Base-by-base conservation (phyloP, 2,797 vertebrate species). In the Myripristis murdjan region DNA sequence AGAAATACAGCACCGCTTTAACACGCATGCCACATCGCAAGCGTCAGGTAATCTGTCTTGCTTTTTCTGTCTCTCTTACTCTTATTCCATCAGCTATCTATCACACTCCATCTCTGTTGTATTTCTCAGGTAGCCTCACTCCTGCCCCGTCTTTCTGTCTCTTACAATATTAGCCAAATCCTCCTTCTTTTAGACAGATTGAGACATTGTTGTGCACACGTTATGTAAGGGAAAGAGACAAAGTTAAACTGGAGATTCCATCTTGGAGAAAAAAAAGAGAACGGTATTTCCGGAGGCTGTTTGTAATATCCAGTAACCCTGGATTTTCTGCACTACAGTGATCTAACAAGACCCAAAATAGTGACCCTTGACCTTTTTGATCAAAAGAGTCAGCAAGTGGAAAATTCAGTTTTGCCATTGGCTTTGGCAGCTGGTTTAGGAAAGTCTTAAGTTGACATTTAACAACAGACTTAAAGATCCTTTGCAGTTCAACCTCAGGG, bases 11-110 rank as follows among this genome's bases (percentile, higher is more conserved):
- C 71, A 89, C 89, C 67, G 47, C 88, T 93, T 89, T 92, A 90
- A 91, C 94, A 90, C 88, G 90, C 85, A 94, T 95, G 91, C 93
- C 90, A 82, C 87, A 14, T 86, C 88, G 66, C 77, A 85, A 89
- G 57, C 80, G 85, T 76, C 92, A 95, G 95, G 93, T 96, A 95
- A 96, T 95, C 87, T 69, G 83, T 92, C 91, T 91, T 81, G 89
- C 85, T 83, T 49, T 84, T 83, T 89, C 80, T 77, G 72, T 68
- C 71, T 78, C 63, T 46, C 73, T 83, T 62, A 67, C 82, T 85
- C 81, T 77, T 77, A 44, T 77, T 80, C 62, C 83, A 74, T 86
- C 85, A 85, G 74, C 86, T 58, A 85, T 89, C 86, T 85, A 80
- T 91, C 85, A 88, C 82, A 8, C 67, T 64, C 87, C 77, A 82